Percentiles rank a stretch among this genome's conserved stretches.
phyloP scores from a whole-genome alignment of 1,140 invertebrate species.

The Aplysia californica region DNA sequence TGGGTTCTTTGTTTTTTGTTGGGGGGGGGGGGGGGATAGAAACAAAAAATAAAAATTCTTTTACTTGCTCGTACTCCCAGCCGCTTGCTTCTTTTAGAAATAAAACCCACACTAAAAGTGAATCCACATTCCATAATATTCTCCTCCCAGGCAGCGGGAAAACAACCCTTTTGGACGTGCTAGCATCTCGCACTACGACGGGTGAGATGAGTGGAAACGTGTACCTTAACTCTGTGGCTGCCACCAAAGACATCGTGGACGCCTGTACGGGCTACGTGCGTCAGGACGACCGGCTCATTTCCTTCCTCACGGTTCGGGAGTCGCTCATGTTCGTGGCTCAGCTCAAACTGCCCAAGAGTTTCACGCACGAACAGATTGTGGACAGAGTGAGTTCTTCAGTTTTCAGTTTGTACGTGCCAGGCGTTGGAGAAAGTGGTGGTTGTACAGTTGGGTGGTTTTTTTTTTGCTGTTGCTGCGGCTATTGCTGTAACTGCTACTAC shows the following conservation, averaged over 20 bases:
- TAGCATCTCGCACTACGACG: conserved; percentile 44
- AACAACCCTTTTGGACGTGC: conserved; percentile 57
- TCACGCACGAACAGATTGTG: conserved; percentile 37
- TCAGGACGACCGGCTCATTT: conserved; percentile 58
- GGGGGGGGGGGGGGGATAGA: no score
- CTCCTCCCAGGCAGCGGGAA: conserved; percentile 59
- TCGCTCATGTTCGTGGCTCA: conserved; percentile 63
- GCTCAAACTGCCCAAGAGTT: conserved; percentile 54
- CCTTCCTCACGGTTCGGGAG: conserved; percentile 55
- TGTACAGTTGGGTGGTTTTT: no score
- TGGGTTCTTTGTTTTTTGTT: no score
- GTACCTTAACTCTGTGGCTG: conserved; percentile 46
- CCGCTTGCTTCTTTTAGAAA: no score
- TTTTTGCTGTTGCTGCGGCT: no score
- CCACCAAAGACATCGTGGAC: conserved; percentile 45
- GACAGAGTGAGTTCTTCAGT: conserved; percentile 41
- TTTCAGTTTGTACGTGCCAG: background rate
- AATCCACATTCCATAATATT: no score
- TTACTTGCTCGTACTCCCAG: no score
- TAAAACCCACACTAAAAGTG: no score
- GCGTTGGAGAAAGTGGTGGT: no score
- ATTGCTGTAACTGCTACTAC: no score
- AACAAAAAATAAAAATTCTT: no score
- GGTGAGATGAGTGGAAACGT: conserved; percentile 49
- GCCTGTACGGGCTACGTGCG: conserved; percentile 54